Base-by-base conservation (phyloP, 2,797 vertebrate genomes). In the Setipinna tenuifilis region DNA sequence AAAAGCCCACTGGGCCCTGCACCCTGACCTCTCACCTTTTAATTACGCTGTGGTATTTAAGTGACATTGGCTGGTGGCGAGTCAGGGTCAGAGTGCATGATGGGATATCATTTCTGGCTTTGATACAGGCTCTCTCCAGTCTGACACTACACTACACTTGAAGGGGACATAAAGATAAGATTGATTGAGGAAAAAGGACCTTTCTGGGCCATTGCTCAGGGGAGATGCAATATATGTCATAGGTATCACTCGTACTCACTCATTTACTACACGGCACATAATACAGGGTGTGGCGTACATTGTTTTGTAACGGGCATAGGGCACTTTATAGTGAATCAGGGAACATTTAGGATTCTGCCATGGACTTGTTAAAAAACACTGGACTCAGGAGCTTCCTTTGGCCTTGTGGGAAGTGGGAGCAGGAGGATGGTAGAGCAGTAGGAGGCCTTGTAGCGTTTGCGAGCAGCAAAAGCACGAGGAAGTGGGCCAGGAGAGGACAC, bases 1-100 rank as follows among this genome's bases (percentile, higher is more conserved):
- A 92, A 95, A 94, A 85, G 78, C 85, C 88, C 82, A 84, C 75
- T 86, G 78, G 89, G 88, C 88, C 83, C 91, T 93, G 93, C 82
- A 88, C 23, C 54, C 54, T 93, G 89, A 93, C 93, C 91, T 92
- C 89, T 90, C 68, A 86, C 71, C 83, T 81, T 84, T 78, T 83
- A 83, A 85, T 85, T 83, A 54, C 44, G n/a, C 41, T 2, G 12
- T 61, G 59, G 80, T 75, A 86, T 86, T 58, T 83, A 41, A 82
- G 75, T 78, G 84, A 61, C 61, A 31, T 48, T 80, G 75, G 82
- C 65, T 68, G 82, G 80, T 17, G 16, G 19, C 59, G 88, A 91
- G 88, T 84, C 57, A 25, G 82, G 89, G 90, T 92, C 88, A 90
- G 83, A 89, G 90, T 90, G 92, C 89, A 85, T 44, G 31, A 48